Conservation (phyloP, 2,888 invertebrate species). For the Aleiodes alternator region DNA sequence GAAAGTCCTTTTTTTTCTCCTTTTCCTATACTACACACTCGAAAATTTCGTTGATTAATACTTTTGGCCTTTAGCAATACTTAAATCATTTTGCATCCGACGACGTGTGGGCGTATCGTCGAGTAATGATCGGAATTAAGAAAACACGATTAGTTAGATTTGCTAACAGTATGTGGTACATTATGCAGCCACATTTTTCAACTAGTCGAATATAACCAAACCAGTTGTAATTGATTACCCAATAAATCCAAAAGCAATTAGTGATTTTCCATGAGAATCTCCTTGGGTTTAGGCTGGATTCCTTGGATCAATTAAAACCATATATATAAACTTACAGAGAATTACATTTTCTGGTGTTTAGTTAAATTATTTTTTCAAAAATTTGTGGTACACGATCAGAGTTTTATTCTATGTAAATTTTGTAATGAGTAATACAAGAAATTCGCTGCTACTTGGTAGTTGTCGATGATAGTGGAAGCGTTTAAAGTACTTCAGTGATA, state of each 20-base stretch:
- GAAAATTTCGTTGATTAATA: conserved; percentile 9
- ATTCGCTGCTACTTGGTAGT: conserved; percentile 9
- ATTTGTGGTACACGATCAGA: not conserved
- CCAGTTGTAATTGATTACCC: conserved; percentile 19
- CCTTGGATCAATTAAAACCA: no score
- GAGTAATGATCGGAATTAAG: conserved; percentile 18
- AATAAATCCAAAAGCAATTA: not conserved
- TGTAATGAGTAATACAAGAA: conserved; percentile 15
- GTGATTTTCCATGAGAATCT: no score
- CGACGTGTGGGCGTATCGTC: conserved; percentile 2
- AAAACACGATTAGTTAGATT: conserved; percentile 20
- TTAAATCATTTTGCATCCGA: not conserved
- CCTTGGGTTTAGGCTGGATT: no score
- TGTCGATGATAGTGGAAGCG: conserved; percentile 66
- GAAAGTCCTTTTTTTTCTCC: no score
- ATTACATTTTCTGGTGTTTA: no score
- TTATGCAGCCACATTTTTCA: not conserved
- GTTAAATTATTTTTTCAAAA: not conserved
- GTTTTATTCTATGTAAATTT: not conserved
- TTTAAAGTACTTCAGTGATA: conserved; percentile 60
- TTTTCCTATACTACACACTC: not conserved
- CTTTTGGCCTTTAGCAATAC: conserved; percentile 8
- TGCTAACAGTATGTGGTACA: conserved; percentile 6
- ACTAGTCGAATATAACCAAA: conserved; percentile 2
- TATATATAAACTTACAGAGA: no score